Conservation (phyloP, 1,140 invertebrate species). For the Cylas formicarius region DNA sequence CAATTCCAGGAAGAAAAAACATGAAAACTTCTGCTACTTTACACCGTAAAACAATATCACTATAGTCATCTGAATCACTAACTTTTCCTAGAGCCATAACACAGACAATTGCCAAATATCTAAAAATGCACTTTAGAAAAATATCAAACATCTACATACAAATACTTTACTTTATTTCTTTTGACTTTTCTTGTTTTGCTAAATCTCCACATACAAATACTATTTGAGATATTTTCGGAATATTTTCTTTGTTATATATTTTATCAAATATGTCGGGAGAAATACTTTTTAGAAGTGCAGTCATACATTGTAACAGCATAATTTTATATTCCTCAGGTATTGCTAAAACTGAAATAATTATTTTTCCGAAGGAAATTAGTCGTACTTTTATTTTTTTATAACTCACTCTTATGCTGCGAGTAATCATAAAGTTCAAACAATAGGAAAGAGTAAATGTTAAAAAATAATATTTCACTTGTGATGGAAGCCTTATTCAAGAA, state of each 20-base stretch:
- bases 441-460: conserved; percentile 32
- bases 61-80: conserved; percentile 41
- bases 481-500: conserved; percentile 28
- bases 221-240: conserved; percentile 50
- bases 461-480: conserved; percentile 26
- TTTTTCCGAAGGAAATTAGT: neutral
- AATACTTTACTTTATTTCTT: conserved; percentile 46
- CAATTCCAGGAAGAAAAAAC: conserved; percentile 56
- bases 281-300: conserved; percentile 43
- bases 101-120: conserved; percentile 47
- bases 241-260: conserved; percentile 47
- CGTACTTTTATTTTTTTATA: neutral
- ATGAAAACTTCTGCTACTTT: conserved; percentile 51
- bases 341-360: conserved; percentile 18
- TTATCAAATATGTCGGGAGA: conserved; percentile 43
- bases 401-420: conserved; percentile 21
- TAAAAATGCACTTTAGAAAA: too few species aligned
- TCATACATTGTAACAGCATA: conserved; percentile 48
- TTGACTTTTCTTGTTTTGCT: conserved; percentile 51
- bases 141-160: conserved; percentile 12
- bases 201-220: conserved; percentile 52
- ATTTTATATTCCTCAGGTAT: conserved; percentile 53
- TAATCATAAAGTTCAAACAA: conserved; percentile 37
- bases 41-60: conserved; percentile 41
- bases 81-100: conserved; percentile 51